Conservation (phyloP, 2,797 vertebrate species). For the Aphelocoma californica region DNA sequence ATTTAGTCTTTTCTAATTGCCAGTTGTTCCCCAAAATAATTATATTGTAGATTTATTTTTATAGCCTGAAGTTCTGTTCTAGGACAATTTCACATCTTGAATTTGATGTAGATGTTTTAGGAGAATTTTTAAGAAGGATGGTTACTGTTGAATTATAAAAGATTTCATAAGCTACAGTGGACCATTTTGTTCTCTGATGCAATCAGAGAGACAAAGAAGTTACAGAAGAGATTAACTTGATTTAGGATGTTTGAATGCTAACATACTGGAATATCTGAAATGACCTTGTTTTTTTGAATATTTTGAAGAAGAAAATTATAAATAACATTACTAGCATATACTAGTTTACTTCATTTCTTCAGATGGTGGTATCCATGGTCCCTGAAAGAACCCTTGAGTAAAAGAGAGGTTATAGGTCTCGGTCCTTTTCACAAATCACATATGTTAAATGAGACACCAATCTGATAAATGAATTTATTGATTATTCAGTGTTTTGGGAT, state of each 20-base stretch:
- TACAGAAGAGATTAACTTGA: background rate
- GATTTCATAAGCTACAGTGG: background rate
- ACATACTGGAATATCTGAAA: background rate
- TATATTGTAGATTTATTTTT: constrained; percentile 54
- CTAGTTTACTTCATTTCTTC: background rate
- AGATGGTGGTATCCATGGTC: background rate
- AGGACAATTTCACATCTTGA: constrained; percentile 46
- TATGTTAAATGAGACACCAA: background rate
- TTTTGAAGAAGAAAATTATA: background rate
- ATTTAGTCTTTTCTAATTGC: constrained; percentile 53
- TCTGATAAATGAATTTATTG: background rate
- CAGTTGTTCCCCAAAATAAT: constrained; percentile 49
- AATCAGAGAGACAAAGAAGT: background rate
- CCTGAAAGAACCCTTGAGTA: background rate
- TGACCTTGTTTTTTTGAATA: background rate
- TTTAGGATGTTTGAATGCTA: background rate
- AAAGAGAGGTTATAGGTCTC: background rate
- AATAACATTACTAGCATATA: background rate
- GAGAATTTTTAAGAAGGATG: background rate
- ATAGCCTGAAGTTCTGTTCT: constrained; percentile 49
- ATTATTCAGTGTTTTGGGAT: background rate
- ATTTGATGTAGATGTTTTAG: background rate
- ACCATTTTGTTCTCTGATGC: background rate
- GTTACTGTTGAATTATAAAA: background rate
- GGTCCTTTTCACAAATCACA: background rate